Evolutionary conservation across 2,797 vertebrate species (phyloP).

Genomic region (Eremophila alpestris): DNA sequence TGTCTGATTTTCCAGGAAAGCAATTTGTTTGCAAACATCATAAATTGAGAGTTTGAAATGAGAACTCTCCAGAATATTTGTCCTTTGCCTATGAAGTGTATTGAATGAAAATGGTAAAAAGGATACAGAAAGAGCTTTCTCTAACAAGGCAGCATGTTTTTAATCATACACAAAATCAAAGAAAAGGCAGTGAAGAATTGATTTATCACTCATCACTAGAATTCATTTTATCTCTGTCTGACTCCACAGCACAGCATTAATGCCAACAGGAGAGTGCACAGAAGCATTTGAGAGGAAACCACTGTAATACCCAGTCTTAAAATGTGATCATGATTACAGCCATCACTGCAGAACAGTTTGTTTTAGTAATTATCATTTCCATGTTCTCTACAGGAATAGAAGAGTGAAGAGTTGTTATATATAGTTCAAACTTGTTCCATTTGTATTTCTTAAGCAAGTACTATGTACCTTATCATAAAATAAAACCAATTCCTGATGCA

Average conservation of each 20-base stretch:
- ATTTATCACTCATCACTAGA: neutral
- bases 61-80: neutral
- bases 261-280: fast-evolving
- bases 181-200: neutral
- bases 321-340: neutral
- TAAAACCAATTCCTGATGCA: neutral
- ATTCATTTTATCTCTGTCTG: neutral
- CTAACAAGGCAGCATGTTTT: neutral
- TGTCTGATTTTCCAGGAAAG: neutral
- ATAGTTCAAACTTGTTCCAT: neutral
- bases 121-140: neutral
- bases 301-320: neutral
- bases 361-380: neutral
- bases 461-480: neutral
- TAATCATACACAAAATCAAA: neutral
- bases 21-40: neutral
- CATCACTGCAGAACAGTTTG: neutral
- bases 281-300: neutral
- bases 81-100: neutral
- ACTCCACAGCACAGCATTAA: neutral
- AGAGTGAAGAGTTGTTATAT: neutral
- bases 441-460: neutral
- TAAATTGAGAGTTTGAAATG: neutral
- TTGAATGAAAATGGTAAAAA: neutral
- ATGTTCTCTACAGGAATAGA: neutral